These are phyloP conservation scores for Drosophila equinoxialis DNA, from an alignment of 1,140 invertebrate species.

Conservation along the genomic window DNA sequence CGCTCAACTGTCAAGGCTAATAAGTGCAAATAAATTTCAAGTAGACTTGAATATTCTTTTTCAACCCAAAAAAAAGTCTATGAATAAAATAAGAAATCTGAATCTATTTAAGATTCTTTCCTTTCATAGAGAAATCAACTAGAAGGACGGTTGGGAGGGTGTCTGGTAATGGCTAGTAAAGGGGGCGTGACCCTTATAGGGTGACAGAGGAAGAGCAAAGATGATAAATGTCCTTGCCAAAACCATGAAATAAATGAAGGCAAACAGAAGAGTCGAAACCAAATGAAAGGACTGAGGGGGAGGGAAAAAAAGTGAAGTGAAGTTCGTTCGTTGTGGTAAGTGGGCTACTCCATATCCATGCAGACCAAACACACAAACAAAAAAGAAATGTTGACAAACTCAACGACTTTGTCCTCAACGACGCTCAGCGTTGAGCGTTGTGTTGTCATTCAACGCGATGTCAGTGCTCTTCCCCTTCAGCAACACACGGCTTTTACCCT, in stretches of 20 bases:
- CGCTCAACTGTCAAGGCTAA: constrained; percentile 65
- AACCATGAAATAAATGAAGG: constrained; percentile 77
- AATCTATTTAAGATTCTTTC: constrained; percentile 70
- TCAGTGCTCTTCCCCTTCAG: constrained; percentile 42
- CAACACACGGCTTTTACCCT: too few species aligned
- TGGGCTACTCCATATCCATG: constrained; percentile 48
- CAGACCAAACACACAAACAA: constrained; percentile 37
- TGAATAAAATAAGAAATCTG: constrained; percentile 54
- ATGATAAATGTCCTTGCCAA: constrained; percentile 79
- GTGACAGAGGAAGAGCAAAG: constrained; percentile 60
- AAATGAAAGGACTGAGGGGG: background rate
- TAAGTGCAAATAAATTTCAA: constrained; percentile 80
- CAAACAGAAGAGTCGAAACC: constrained; percentile 49
- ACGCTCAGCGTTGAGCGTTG: constrained; percentile 30
- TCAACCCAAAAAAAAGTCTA: constrained; percentile 27
- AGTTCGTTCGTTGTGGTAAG: constrained; percentile 30
- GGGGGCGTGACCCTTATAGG: constrained; percentile 19
- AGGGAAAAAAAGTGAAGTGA: constrained; percentile 3
- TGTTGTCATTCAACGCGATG: constrained; percentile 78
- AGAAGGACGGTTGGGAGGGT: background rate
- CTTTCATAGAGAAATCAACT: constrained; percentile 69
- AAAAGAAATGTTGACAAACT: constrained; percentile 76
- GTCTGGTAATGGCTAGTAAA: constrained; percentile 13
- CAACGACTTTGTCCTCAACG: constrained; percentile 51
- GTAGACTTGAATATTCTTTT: constrained; percentile 73